These are phyloP conservation scores for Pseudoips prasinana DNA, from an alignment of 2,888 invertebrate genomes.

Conservation along the genomic window DNA sequence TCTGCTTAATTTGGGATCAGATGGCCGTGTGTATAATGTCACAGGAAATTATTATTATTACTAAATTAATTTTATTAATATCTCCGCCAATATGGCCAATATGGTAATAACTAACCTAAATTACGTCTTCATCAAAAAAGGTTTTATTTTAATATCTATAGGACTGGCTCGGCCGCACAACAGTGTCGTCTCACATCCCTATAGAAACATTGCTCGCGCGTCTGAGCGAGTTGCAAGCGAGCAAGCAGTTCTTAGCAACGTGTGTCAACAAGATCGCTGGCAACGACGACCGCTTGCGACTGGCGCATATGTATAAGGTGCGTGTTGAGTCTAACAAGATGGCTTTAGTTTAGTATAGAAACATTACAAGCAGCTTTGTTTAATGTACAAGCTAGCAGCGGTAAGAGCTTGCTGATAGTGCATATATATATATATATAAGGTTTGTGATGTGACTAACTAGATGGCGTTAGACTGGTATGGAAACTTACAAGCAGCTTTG, in stretches of 20 bases:
- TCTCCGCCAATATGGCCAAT: too few species aligned
- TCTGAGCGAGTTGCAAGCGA: constrained; percentile 56
- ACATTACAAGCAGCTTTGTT: constrained; percentile 52
- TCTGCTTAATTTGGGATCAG: too few species aligned
- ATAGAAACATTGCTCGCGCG: constrained; percentile 56
- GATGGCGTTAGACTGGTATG: neutral
- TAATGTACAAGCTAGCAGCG: constrained; percentile 51
- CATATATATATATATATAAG: too few species aligned
- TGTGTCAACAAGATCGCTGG: constrained; percentile 80
- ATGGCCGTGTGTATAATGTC: too few species aligned
- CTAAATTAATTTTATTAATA: too few species aligned
- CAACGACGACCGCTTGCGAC: constrained; percentile 79
- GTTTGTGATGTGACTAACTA: too few species aligned
- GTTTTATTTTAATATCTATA: too few species aligned
- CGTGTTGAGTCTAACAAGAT: neutral
- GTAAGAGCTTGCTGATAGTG: neutral
- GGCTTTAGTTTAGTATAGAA: constrained; percentile 35
- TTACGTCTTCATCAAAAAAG: too few species aligned
- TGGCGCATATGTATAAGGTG: constrained; percentile 84
- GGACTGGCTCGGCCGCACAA: constrained; percentile 80
- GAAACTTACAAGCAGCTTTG: too few species aligned
- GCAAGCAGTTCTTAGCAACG: constrained; percentile 67
- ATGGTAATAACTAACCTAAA: too few species aligned
- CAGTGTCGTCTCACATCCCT: constrained; percentile 68
- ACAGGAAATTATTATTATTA: too few species aligned